Base-by-base conservation (phyloP, 2,113 vertebrate genomes). In the Nansenia antarctica region DNA sequence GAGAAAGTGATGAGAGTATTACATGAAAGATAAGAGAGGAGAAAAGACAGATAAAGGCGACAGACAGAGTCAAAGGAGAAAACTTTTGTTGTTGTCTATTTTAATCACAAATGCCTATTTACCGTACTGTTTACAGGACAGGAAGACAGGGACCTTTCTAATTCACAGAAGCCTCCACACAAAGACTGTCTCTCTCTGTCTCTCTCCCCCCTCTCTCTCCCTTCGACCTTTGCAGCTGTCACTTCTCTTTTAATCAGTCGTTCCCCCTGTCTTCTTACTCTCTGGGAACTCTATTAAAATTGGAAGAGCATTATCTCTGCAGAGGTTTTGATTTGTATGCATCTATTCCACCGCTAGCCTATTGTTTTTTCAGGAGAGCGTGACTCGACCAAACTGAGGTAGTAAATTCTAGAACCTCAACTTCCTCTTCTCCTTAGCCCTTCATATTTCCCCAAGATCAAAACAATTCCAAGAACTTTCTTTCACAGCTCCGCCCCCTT, bases 181-280 rank as follows among this genome's bases (percentile, higher is more conserved):
- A 59, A 58, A 67, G 45, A 54, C 29, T 55, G 14, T 27, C 9
- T 59, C 15, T 58, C 52, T 76, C 29, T 32, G 11, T 0, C 27
- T 29, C 39, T 42, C 35, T 24, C 27, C 63, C 54, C 57, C 66
- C 72, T 35, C 30, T 47, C 61, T 73, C 62, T 34, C 66, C 18
- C 35, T 55, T 12, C 15, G n/a, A 6, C 61, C 14, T 54, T 32
- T 27, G 3, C 18, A 9, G 4, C 49, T 53, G 72, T 78, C 80
- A 72, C 57, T 67, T 70, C 78, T 57, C 59, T 55, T 82, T 69
- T 65, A 66, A 78, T 81, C 72, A 64, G 65, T 63, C 67, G 66
- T 71, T 78, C 57, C 67, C 55, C 65, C 45, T 47, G 15, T 20
- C n/a, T 20, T 20, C 45, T n/a, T 49, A 15, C 45, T 22, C 45